A percentile compares a stretch with the other conserved stretches of the same genome.
phyloP scores from a whole-genome alignment of 2,797 vertebrate genomes.

The Enteromius viviparus region DNA sequence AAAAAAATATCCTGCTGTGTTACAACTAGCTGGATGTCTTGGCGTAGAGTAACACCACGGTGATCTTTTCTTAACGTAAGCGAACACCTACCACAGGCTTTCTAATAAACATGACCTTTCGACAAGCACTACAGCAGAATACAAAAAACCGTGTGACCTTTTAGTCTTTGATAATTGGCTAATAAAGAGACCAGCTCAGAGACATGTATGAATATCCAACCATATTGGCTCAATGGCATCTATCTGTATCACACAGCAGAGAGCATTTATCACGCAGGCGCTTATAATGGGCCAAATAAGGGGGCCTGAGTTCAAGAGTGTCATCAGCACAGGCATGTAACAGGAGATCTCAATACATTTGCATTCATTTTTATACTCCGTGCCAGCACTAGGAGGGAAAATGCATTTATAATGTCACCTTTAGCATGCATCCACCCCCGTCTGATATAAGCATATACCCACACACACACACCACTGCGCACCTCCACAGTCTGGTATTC shows the following conservation, averaged over 20 bases:
- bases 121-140: constrained; percentile 15
- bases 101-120: constrained; percentile 35
- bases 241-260: constrained; percentile 23
- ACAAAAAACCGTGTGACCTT: constrained; percentile 33
- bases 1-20: constrained; percentile 25
- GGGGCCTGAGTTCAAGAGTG: neutral
- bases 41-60: neutral
- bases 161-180: constrained; percentile 40
- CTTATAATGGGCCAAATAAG: constrained; percentile 23
- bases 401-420: constrained; percentile 44
- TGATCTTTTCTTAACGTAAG: constrained; percentile 20
- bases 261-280: neutral
- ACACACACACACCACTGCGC: neutral
- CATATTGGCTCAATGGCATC: constrained; percentile 7
- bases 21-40: constrained; percentile 13
- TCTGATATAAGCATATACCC: constrained; percentile 26
- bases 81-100: constrained; percentile 24
- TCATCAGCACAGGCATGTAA: constrained; percentile 17
- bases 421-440: constrained; percentile 8
- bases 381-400: constrained; percentile 30
- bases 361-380: constrained; percentile 1
- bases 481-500: neutral
- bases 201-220: neutral
- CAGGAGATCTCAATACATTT: constrained; percentile 42
- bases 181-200: constrained; percentile 29